Evolutionary conservation across 2,797 vertebrate species (phyloP), one percentile per base, ranked within the genome.

Genomic region (Coilia nasus): DNA sequence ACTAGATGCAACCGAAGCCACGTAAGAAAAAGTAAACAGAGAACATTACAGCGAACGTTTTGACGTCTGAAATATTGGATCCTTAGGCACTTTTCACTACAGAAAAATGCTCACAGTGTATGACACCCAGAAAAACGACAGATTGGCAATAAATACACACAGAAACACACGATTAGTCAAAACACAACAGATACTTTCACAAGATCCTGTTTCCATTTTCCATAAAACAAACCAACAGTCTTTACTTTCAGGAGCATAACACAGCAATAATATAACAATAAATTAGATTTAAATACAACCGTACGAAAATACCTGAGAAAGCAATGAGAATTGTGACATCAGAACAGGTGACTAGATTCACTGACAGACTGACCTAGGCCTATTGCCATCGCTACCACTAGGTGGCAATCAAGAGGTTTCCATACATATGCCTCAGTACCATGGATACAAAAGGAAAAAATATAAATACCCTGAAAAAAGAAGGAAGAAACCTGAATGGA

Each of bases 31-130:
- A 64, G n/a, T 41, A 44, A 19, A 78, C 71, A 78, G 6, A 35
- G 17, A 44, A 41, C 71, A 78, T 78, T 78, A 78, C 71, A 17
- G 71, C 71, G 19, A 78, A 78, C 31, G 31, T 21, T 44, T 78
- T 15, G 31, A 78, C 71, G 35, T 44, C 71, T 41, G 17, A 78
- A 78, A 78, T 44, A 78, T 78, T 78, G 71, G 71, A 78, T 44
- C 9, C 31, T 44, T 44, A 44, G 71, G 81, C 47, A 54, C 47
- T 82, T 82, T 56, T 15, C 81, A 78, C 19, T 19, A 44, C 71
- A 78, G 71, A 78, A 78, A 78, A 78, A 78, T 78, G 71, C 71
- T 78, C 71, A 78, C 71, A 78, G 71, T 78, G 71, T 78, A 41
- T 41, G 64, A 78, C 31, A 21, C 17, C 7, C 71, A 44, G 35